These are phyloP conservation scores for Odobenus rosmarus DNA, from an alignment of 2,113 vertebrate genomes.

Conservation along the genomic window DNA sequence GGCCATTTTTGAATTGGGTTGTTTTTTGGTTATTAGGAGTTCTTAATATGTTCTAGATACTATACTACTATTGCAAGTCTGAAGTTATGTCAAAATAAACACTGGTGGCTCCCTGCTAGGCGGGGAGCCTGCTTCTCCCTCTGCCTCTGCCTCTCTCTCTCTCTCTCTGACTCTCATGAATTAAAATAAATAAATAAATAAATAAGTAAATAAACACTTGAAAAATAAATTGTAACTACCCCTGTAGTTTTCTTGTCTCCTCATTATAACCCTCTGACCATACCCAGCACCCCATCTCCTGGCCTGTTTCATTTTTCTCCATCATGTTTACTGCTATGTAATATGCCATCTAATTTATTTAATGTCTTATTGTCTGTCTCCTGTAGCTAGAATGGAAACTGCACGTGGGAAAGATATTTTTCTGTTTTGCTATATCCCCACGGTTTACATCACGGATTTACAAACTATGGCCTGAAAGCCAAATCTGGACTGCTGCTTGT, in stretches of 20 bases:
- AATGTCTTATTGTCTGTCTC: conserved; percentile 29
- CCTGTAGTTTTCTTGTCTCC: not conserved
- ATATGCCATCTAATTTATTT: not conserved
- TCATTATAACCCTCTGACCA: not conserved
- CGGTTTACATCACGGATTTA: not conserved
- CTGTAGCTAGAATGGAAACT: not conserved
- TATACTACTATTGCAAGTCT: not conserved
- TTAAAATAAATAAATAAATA: no score
- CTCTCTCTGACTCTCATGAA: no score
- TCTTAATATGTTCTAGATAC: conserved; percentile 35
- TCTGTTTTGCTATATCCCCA: not conserved
- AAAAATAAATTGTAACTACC: not conserved
- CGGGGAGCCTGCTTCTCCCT: no score
- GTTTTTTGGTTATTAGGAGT: not conserved
- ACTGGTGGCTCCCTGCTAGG: not conserved
- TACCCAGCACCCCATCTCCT: not conserved
- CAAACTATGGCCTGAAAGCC: not conserved
- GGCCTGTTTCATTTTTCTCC: not conserved
- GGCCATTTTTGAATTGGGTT: not conserved
- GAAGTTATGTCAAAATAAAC: conserved; percentile 40
- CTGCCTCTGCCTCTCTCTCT: no score
- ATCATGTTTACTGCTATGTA: not conserved
- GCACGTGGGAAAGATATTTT: not conserved
- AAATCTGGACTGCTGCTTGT: not conserved
- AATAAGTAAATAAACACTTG: not conserved